phyloP scores from a whole-genome alignment of 2,888 invertebrate species.

The Scrobipalpa atriplicella region DNA sequence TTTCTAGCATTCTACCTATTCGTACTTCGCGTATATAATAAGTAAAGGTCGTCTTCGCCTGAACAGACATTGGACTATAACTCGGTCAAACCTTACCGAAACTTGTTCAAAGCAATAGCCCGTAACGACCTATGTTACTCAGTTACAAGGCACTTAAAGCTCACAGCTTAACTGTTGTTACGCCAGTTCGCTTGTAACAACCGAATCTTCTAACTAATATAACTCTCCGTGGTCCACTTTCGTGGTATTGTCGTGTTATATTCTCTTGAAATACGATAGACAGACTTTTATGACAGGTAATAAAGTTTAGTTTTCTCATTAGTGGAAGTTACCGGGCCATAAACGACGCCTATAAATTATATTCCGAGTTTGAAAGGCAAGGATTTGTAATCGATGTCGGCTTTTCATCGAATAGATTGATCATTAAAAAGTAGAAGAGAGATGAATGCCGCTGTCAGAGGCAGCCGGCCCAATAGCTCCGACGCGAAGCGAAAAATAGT shows the following conservation, averaged over 20 bases:
- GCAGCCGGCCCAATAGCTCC: neutral
- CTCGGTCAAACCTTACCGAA: constrained; percentile 30
- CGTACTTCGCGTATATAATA: neutral
- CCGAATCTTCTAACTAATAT: constrained; percentile 5
- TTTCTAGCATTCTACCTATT: neutral
- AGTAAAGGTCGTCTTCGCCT: constrained; percentile 26
- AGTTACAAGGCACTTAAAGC: constrained; percentile 41
- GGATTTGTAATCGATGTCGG: constrained; percentile 14
- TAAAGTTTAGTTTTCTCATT: constrained; percentile 9
- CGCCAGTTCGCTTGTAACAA: constrained; percentile 8
- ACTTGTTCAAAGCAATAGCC: constrained; percentile 47
- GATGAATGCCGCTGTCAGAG: constrained; percentile 34
- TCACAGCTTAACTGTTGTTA: constrained; percentile 23
- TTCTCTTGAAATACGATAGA: neutral
- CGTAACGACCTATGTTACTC: constrained; percentile 44
- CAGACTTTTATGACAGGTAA: constrained; percentile 10
- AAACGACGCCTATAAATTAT: constrained; percentile 15
- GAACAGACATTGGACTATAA: neutral
- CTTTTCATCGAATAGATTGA: constrained; percentile 18
- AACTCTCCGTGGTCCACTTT: constrained; percentile 18
- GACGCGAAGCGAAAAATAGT: neutral
- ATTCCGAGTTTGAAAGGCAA: neutral
- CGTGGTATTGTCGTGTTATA: neutral
- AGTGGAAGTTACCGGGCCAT: neutral
- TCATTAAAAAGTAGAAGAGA: constrained; percentile 28